phyloP scores from a whole-genome alignment of 2,888 invertebrate genomes.

The Ecliptopera silaceata region DNA sequence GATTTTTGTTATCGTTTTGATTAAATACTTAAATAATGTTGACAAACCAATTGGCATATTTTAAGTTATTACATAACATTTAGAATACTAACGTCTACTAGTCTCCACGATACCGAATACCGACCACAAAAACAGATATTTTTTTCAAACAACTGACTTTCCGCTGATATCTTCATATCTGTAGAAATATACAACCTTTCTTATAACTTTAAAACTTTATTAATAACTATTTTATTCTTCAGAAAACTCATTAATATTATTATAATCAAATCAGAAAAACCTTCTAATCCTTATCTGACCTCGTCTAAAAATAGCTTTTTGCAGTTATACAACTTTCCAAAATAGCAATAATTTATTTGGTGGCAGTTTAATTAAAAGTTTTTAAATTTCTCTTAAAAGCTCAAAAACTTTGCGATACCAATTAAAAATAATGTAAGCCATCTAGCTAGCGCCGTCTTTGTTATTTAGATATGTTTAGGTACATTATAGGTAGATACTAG shows the following conservation, averaged over 20 bases:
- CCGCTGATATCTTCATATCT: no score
- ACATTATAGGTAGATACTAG: background rate
- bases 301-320: constrained; percentile 10
- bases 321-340: constrained; percentile 26
- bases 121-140: no score
- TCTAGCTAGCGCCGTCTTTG: background rate
- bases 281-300: constrained; percentile 1
- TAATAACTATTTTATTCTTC: background rate
- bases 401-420: no score
- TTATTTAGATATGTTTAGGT: background rate
- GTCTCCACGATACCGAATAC: no score
- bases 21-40: no score
- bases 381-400: constrained; percentile 18
- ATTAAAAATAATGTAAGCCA: background rate
- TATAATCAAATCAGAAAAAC: background rate
- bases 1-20: no score
- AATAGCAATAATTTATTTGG: constrained; percentile 28
- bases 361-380: constrained; percentile 27
- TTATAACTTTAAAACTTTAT: no score
- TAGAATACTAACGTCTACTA: no score
- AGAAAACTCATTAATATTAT: background rate
- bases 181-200: no score
- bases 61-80: no score
- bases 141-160: no score
- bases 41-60: no score